Conservation (phyloP, 1,140 invertebrate genomes). For the Brevipalpus yothersi region DNA sequence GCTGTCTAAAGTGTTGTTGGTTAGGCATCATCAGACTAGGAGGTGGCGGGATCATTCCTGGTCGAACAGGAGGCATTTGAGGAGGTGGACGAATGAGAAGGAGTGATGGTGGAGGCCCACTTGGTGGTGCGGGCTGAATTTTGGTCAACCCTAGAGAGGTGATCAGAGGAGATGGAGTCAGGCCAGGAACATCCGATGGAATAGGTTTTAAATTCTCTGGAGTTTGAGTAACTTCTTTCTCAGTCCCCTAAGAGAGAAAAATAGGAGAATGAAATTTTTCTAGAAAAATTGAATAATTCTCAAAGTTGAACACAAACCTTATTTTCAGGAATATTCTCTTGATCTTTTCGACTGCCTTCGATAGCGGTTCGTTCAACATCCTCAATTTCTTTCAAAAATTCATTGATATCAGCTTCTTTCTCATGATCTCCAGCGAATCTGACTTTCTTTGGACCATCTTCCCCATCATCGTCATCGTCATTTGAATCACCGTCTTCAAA, state of each 20-base stretch:
- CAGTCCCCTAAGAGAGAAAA: neutral
- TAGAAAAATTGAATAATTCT: too few species aligned
- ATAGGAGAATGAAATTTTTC: neutral
- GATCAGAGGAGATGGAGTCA: slow-evolving; percentile 15
- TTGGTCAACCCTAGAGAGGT: slow-evolving; percentile 22
- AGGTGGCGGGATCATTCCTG: neutral
- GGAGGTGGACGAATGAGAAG: slow-evolving; percentile 17
- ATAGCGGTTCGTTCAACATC: slow-evolving; percentile 2
- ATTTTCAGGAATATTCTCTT: neutral
- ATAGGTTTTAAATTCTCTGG: neutral
- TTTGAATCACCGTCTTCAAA: slow-evolving; percentile 8
- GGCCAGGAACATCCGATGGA: neutral
- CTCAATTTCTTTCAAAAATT: slow-evolving; percentile 11
- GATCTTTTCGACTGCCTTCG: neutral
- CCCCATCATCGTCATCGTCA: slow-evolving; percentile 10
- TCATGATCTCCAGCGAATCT: slow-evolving; percentile 8
- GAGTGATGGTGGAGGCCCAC: slow-evolving; percentile 12
- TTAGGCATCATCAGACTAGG: slow-evolving; percentile 2
- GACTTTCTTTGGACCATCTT: slow-evolving; percentile 9
- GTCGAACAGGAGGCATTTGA: slow-evolving; percentile 15
- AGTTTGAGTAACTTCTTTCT: neutral
- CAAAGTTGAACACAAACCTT: too few species aligned
- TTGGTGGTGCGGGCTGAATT: slow-evolving; percentile 23
- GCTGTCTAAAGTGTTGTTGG: neutral
- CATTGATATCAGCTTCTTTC: slow-evolving; percentile 6